These are phyloP conservation scores for Zaprionus camerounensis DNA, from an alignment of 1,140 invertebrate species.

Conservation along the genomic window DNA sequence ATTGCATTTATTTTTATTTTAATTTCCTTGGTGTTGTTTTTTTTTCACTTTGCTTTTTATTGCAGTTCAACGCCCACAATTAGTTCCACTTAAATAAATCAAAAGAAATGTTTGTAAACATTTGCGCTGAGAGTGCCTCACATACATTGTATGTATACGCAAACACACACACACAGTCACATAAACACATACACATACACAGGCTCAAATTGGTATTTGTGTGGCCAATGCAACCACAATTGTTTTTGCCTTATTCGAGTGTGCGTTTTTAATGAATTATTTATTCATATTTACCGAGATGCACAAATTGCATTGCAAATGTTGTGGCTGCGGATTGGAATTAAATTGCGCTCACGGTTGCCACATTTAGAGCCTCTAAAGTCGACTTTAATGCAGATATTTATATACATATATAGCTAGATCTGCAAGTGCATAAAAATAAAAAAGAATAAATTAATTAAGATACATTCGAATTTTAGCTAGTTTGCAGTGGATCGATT, in stretches of 20 bases:
- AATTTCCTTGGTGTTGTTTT: slow-evolving; percentile 49
- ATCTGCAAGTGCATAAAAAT: not conserved
- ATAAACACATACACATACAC: slow-evolving; percentile 10
- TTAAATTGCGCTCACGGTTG: not conserved
- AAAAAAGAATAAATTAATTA: too few species aligned
- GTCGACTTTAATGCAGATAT: not conserved
- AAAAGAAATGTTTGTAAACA: slow-evolving; percentile 76
- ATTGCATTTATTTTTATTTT: slow-evolving; percentile 25
- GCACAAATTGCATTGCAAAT: slow-evolving; percentile 47
- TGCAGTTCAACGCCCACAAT: slow-evolving; percentile 81
- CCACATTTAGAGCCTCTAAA: not conserved
- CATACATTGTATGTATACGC: not conserved
- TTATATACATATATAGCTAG: not conserved
- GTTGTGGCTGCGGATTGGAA: not conserved
- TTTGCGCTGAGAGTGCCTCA: slow-evolving; percentile 44
- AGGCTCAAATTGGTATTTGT: slow-evolving; percentile 1
- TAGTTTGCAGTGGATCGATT: too few species aligned
- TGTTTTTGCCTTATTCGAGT: slow-evolving; percentile 44
- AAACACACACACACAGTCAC: not conserved
- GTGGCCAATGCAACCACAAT: slow-evolving; percentile 59
- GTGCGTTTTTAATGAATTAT: slow-evolving; percentile 61
- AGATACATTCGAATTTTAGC: too few species aligned
- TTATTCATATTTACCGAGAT: slow-evolving; percentile 63
- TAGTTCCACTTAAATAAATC: slow-evolving; percentile 82
- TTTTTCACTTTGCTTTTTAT: slow-evolving; percentile 49